Conservation (phyloP, 92 coral and sea anemone genomes). For the Palythoa caribaeorum region DNA sequence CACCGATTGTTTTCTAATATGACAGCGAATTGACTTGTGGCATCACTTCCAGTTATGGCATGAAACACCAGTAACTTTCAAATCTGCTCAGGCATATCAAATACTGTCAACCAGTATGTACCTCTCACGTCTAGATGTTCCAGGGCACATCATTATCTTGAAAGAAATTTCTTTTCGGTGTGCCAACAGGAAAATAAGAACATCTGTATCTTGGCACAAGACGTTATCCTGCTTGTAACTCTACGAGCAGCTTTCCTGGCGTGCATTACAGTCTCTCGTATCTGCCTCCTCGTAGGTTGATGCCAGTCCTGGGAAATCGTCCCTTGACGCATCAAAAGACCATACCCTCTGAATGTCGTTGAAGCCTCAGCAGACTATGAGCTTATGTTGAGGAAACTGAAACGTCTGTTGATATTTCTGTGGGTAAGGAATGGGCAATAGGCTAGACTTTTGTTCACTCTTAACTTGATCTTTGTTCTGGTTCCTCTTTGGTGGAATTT, state of each 20-base stretch:
- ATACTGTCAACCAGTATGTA: too few relatives aligned
- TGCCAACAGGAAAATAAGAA: constrained; percentile 67
- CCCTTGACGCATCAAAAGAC: constrained; percentile 4
- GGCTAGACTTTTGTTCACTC: too few relatives aligned
- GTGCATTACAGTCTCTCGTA: constrained; percentile 45
- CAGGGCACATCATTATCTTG: too few relatives aligned
- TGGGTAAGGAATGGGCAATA: too few relatives aligned
- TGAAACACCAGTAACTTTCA: neutral
- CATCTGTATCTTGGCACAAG: constrained; percentile 46
- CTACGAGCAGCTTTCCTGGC: constrained; percentile 40
- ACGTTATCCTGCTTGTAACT: constrained; percentile 43
- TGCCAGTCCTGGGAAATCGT: neutral
- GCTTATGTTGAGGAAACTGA: too few relatives aligned
- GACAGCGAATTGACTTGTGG: constrained; percentile 60
- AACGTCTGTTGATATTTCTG: too few relatives aligned
- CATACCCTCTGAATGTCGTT: constrained; percentile 47
- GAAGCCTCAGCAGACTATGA: too few relatives aligned
- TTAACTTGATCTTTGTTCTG: too few relatives aligned
- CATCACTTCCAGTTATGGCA: constrained; percentile 61
- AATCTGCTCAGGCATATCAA: too few relatives aligned
- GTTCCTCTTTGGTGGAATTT: too few relatives aligned
- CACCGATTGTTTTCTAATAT: constrained; percentile 44
- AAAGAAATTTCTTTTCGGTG: constrained; percentile 52
- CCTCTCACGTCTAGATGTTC: too few relatives aligned
- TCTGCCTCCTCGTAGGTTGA: constrained; percentile 69